Base-by-base conservation (phyloP, 2,113 vertebrate species). In the Tursiops truncatus region DNA sequence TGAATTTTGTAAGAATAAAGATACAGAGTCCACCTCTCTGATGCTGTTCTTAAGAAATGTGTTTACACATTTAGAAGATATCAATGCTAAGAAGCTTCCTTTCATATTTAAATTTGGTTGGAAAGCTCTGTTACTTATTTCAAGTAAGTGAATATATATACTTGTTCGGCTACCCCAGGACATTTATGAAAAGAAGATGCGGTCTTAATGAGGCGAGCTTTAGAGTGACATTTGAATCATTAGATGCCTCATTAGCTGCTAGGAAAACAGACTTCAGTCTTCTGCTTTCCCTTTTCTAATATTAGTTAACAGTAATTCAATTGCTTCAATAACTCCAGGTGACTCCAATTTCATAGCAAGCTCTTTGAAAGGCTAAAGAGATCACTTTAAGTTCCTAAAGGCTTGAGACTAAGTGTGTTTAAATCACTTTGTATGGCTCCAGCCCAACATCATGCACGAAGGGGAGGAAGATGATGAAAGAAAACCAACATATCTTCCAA, bases 161-260 rank as follows among this genome's bases (percentile, higher is more conserved):
- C 83, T 65, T 79, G 68, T 89, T 50, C 70, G 92, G 82, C 17
- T 58, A 86, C 26, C 50, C 83, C 62, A 92, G 81, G 62, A 94
- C 36, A 92, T 90, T 90, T 92, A 88, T 91, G 63, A 84, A 96
- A 95, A 91, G 36, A 92, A 96, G 71, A 94, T 91, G 95, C 56
- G 79, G 28, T 68, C 83, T 93, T 97, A 89, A 93, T 73, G 84
- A 96, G 87, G 53, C 95, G 33, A 94, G 53, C 62, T 74, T 90
- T 84, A 67, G 56, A 94, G n/a, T 44, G 76, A 96, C 71, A 93
- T 85, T 79, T 88, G 84, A 94, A 81, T 95, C 95, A 92, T 93
- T 81, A 97, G 95, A 53, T 88, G 50, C 89, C 68, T 97, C 91
- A 95, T 87, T 84, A 90, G 31, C 47, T 36, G 20, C 53, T 47